Evolutionary conservation across 2,113 vertebrate genomes (phyloP).

Genomic region (Brienomyrus longianalis): DNA sequence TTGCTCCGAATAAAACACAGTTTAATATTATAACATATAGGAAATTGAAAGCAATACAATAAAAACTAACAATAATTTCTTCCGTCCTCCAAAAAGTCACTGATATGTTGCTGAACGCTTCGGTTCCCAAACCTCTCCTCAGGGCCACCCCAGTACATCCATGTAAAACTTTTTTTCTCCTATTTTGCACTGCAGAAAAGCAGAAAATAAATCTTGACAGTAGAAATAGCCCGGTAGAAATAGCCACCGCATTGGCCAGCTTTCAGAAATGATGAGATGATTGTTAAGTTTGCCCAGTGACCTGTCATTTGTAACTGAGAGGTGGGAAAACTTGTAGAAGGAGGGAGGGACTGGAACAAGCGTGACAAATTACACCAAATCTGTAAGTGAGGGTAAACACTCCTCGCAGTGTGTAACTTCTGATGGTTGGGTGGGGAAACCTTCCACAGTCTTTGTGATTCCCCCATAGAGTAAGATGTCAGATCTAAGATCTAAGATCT

Average conservation of each 20-base stretch:
- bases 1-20: not conserved
- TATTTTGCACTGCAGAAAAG: not conserved
- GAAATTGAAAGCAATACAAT: not conserved
- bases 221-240: not conserved
- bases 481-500: not conserved
- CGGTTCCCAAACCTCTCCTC: not conserved
- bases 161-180: not conserved
- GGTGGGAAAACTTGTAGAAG: not conserved
- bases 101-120: not conserved
- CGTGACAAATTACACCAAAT: not conserved
- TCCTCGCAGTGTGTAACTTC: not conserved
- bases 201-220: not conserved
- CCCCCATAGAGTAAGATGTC: not conserved
- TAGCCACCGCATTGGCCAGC: not conserved
- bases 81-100: not conserved
- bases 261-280: conserved; percentile 1
- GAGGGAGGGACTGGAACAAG: not conserved
- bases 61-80: not conserved
- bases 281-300: not conserved
- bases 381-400: not conserved
- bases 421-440: not conserved
- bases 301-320: not conserved
- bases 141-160: not conserved
- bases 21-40: not conserved
- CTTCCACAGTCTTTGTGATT: not conserved